Evolutionary conservation across 2,797 vertebrate species (phyloP), one percentile per base, ranked within the genome.

Genomic region (Fistularia tabacaria): DNA sequence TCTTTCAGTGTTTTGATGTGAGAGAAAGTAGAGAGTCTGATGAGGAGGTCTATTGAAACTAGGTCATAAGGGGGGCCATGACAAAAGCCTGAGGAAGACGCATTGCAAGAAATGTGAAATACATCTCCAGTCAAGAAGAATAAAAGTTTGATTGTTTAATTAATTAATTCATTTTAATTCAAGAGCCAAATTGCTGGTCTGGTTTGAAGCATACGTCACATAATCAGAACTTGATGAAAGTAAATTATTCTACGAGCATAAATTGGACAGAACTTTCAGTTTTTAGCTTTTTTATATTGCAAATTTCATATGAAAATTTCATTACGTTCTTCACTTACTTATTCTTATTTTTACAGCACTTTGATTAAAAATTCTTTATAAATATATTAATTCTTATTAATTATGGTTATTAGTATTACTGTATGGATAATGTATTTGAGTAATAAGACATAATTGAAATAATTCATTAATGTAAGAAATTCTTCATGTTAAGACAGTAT

Each of bases 81-180:
- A 71, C 76, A 74, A 76, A 81, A 71, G 67, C 56, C 56, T 60
- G 76, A 77, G 61, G 77, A 69, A 79, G 78, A 76, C 72, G 73
- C 71, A 62, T 65, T 54, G 67, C 64, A 59, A 71, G 57, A 72
- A 79, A 74, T 73, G 71, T 53, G 57, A 79, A 75, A 63, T 53
- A 51, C 52, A 64, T 52, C 66, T 73, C 57, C 57, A 58, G 57
- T 50, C 15, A 14, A 62, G 63, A 60, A 60, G 40, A 3, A 25
- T 25, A 25, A 25, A 50, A 46, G 69, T 64, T 25, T 25, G 25
- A 5, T 25, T 25, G 25, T 25, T 25, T 25, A 25, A 25, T 25
- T 25, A 25, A 25, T 63, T 72, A 54, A 8, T 57, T 40, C 10
- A 10, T 43, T 11, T 58, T 56, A 52, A 51, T 44, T 54, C 9